These are phyloP conservation scores for Netelia inedita DNA, from an alignment of 2,888 invertebrate species.

Conservation along the genomic window DNA sequence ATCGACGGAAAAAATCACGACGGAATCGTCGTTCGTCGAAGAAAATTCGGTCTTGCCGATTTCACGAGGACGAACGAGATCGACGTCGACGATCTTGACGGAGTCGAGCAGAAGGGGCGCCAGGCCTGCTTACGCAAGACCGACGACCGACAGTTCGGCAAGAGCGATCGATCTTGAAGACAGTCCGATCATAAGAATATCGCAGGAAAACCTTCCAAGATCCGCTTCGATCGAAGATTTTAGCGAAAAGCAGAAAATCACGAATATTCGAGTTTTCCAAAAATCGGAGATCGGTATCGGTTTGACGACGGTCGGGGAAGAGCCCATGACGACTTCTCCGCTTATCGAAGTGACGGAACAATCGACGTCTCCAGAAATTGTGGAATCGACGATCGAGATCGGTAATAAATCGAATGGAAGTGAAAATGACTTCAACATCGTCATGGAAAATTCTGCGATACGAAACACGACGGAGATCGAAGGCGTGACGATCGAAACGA, in stretches of 20 bases:
- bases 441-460: not conserved
- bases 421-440: not conserved
- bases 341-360: conserved; percentile 25
- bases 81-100: conserved; percentile 44
- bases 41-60: conserved; percentile 36
- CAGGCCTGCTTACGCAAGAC: conserved; percentile 20
- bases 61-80: conserved; percentile 45
- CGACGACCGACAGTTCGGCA: conserved; percentile 19
- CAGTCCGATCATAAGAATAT: conserved; percentile 76
- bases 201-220: conserved; percentile 52
- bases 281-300: conserved; percentile 35
- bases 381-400: not conserved
- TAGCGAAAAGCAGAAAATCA: conserved; percentile 69
- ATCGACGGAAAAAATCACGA: conserved; percentile 17
- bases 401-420: not conserved
- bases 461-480: too few species aligned
- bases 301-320: not conserved
- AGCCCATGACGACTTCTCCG: not conserved
- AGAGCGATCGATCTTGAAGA: conserved; percentile 45
- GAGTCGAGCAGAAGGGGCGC: conserved; percentile 58
- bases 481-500: not conserved
- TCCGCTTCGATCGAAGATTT: conserved; percentile 59
- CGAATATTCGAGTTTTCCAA: conserved; percentile 75
- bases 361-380: not conserved
- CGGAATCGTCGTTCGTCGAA: conserved; percentile 35